Evolutionary conservation across 2,888 invertebrate genomes (phyloP).

Genomic region (Pocota personata): DNA sequence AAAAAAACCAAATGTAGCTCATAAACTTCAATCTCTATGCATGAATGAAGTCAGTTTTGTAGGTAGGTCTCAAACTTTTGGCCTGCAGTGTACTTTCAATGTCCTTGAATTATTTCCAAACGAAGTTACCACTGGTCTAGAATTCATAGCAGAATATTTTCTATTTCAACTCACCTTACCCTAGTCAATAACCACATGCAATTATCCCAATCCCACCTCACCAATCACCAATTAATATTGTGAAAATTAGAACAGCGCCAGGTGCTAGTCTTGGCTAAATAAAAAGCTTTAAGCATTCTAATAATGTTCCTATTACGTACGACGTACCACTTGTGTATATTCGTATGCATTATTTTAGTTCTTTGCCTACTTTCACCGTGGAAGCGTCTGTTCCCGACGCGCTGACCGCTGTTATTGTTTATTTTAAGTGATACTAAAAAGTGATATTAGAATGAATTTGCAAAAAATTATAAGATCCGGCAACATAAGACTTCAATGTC

Average conservation of each 20-base stretch:
- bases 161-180: neutral
- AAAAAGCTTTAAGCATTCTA: constrained; percentile 24
- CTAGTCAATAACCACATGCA: neutral
- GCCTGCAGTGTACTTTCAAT: too few species aligned
- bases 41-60: too few species aligned
- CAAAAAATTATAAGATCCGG: neutral
- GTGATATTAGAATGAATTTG: neutral
- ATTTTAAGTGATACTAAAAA: neutral
- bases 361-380: neutral
- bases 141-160: too few species aligned
- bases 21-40: too few species aligned
- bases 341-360: neutral
- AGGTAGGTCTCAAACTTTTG: too few species aligned
- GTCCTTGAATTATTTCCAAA: too few species aligned
- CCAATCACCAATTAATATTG: neutral
- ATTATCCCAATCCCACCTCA: neutral
- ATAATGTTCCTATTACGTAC: too few species aligned
- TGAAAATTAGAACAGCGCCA: neutral
- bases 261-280: neutral
- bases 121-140: too few species aligned
- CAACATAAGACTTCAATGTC: neutral
- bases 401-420: neutral
- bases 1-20: too few species aligned
- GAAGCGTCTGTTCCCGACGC: too few species aligned
- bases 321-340: too few species aligned